Base-by-base conservation (phyloP, 2,888 invertebrate species). In the Eilema sororculum region DNA sequence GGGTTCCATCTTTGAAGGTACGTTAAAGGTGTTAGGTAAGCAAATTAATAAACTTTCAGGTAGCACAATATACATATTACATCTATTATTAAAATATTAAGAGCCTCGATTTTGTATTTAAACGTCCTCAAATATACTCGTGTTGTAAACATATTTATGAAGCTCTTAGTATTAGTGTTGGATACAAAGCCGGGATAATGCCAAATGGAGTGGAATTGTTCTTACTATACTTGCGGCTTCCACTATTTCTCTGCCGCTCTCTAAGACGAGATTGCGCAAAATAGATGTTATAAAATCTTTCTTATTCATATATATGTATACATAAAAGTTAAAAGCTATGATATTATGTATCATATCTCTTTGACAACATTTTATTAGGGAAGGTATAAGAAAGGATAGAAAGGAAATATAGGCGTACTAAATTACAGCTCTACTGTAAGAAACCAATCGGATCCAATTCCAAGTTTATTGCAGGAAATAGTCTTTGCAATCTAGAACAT, bases 21-120 rank as follows among this genome's bases (percentile, higher is more conserved):
- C 52, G 52, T n/a, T 52, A 52, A 22, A 22, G 61, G 22, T 33
- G 61, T 22, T 61, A 61, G 6, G 22, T 61, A 22, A 61, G 22
- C 33, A 13, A 61, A 61, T 61, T 33, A 37, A 61, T 33, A 20
- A 61, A 61, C 33, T 61, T 61, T 33, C 33, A 37, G 33, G 60
- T 33, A 33, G 33, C 61, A 33, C 10, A 61, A 61, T 61, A 52
- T 52, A 52, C 52, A 28, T 28, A 37, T 10, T 37, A 52, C 52
- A n/a, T 52, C 52, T 52, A 52, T 52, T 52, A 52, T 52, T 52
- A 52, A n/a, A 52, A 52, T 52, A 52, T n/a, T 52, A 52, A 52
- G 52, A 9, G 52, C 52, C n/a, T 52, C 8, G 52, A 52, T 52
- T 52, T 52, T 52, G 52, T 52, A 52, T n/a, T 52, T 52, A n/a